Percentiles rank a stretch among this genome's conserved stretches.
phyloP scores from a whole-genome alignment of 2,113 vertebrate genomes.

The Uria lomvia region DNA sequence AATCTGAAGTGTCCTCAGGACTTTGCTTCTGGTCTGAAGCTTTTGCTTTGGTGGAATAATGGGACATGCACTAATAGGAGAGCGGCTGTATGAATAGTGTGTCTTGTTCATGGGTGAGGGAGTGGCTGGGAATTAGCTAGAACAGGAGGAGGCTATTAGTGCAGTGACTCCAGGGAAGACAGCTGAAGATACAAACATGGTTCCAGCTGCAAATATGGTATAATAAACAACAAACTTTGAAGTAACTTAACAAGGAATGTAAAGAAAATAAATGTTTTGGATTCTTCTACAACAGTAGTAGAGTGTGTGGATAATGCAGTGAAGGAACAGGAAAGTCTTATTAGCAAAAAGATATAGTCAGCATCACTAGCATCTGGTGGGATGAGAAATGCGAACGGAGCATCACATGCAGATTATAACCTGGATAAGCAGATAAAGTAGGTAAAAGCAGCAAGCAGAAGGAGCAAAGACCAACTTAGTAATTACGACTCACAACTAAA shows the following conservation, averaged over 20 bases:
- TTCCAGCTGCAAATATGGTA: neutral
- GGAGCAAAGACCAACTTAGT: neutral
- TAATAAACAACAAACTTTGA: neutral
- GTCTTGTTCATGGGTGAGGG: neutral
- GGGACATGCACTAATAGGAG: neutral
- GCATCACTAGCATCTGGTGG: neutral
- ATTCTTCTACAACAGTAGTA: neutral
- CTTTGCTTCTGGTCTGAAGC: neutral
- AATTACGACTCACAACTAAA: neutral
- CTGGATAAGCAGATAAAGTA: neutral
- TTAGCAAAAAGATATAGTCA: neutral
- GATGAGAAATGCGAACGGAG: neutral
- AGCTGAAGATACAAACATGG: neutral
- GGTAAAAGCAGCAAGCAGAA: neutral
- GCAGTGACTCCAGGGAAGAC: neutral
- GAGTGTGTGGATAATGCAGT: neutral
- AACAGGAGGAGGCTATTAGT: neutral
- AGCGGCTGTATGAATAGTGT: neutral
- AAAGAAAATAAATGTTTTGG: neutral
- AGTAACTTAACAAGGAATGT: neutral
- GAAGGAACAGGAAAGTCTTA: neutral
- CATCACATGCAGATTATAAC: neutral
- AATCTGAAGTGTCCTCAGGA: neutral
- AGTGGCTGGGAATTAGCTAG: neutral
- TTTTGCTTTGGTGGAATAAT: neutral